Evolutionary conservation across 2,113 vertebrate genomes (phyloP), one percentile per base, ranked within the genome.

Genomic region (Actinemys pallida): DNA sequence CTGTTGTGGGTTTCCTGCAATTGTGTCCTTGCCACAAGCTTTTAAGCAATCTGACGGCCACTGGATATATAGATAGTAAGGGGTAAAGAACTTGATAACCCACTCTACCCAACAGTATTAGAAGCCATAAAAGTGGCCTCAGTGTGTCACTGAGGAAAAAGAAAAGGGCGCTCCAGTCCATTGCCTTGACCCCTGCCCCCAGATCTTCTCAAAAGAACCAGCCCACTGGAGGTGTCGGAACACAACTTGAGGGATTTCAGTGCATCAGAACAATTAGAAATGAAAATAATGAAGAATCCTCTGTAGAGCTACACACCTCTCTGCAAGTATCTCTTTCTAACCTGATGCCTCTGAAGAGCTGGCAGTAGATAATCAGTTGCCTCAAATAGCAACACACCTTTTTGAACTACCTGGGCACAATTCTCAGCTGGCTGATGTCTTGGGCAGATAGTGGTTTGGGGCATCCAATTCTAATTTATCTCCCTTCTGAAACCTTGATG

Each of bases 1-100:
- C 10, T 25, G 8, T 29, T 45, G 0, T 5, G 45, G 3, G 50
- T 20, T 49, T 85, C 0, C 0, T 3, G n/a, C 42, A 72, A 39
- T 2, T 5, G 52, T 1, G 45, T 7, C 42, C 42, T 14, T 25
- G 39, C 1, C 6, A 8, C 27, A 69, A 59, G 12, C 4, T 12
- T 8, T 31, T 16, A 78, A 39, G 75, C 5, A 17, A n/a, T 27
- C n/a, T 78, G n/a, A 52, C 1, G 39, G 8, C 35, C 52, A 1
- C 0, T 10, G 50, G 1, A 1, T 1, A 20, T 10, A 9, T 4
- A 52, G 47, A 42, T 1, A 9, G 29, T 22, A 14, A 31, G 3
- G 8, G 42, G 5, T 22, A 54, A 17, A 42, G 47, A 82, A 47
- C 12, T 16, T 86, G n/a, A 83, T 5, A 31, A 11, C 78, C 20